Evolutionary conservation across 2,797 vertebrate species (phyloP).

Genomic region (Gobio occitaniae): DNA sequence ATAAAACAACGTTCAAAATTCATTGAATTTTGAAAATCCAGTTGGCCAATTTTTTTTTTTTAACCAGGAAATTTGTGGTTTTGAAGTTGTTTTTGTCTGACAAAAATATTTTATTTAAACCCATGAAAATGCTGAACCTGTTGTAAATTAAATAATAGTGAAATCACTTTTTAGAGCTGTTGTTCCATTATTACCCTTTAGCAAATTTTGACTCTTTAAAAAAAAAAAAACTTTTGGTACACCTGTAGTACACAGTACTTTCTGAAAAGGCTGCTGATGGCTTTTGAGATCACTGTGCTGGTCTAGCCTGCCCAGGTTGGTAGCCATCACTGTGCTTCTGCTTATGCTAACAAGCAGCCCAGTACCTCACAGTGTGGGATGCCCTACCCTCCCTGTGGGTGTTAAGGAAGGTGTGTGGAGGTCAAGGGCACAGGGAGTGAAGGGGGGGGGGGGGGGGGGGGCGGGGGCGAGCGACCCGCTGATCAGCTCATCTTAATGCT

Average conservation of each 20-base stretch:
- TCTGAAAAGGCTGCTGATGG: neutral
- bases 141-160: too few relatives aligned
- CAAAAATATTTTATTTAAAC: too few relatives aligned
- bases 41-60: neutral
- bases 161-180: too few relatives aligned
- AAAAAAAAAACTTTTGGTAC: neutral
- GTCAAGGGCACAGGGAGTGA: slow-evolving; percentile 57
- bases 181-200: too few relatives aligned
- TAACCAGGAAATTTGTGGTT: neutral
- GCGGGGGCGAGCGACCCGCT: slow-evolving; percentile 42
- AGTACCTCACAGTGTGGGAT: slow-evolving; percentile 1
- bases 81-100: neutral
- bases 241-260: neutral
- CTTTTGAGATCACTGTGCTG: neutral
- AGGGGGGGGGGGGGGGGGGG: slow-evolving; percentile 31
- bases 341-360: neutral
- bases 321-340: neutral
- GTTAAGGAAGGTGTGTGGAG: slow-evolving; percentile 57
- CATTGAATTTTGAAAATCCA: neutral
- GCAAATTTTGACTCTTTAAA: neutral
- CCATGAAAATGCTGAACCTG: too few relatives aligned
- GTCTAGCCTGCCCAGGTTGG: neutral
- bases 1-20: neutral
- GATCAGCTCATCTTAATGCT: slow-evolving; percentile 65
- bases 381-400: slow-evolving; percentile 30